Evolutionary conservation across 1,140 invertebrate species (phyloP).

Genomic region (Pogonomyrmex californicus): DNA sequence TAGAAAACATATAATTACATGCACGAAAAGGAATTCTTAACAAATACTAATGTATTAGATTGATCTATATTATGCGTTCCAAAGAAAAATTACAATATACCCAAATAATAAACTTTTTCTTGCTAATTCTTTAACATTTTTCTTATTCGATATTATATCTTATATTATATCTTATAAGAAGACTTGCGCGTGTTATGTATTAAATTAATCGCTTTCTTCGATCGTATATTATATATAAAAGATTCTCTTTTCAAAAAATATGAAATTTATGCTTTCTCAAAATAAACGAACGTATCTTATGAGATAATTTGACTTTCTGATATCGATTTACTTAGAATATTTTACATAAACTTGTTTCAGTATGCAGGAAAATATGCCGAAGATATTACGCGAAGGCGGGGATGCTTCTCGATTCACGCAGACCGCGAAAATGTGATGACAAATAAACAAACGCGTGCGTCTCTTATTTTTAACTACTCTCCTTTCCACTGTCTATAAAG

Average conservation of each 20-base stretch:
- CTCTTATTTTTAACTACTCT: conserved; percentile 61
- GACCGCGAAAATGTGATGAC: not conserved
- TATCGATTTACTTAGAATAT: not conserved
- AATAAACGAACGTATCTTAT: not conserved
- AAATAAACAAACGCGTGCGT: conserved; percentile 50
- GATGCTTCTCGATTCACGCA: not conserved
- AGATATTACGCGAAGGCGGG: not conserved
- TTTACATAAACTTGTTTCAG: not conserved
- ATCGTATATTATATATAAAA: not conserved
- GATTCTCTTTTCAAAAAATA: not conserved
- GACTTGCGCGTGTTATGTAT: not conserved
- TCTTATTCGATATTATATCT: not conserved
- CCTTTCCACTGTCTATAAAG: conserved; percentile 33
- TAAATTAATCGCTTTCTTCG: not conserved
- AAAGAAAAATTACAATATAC: not conserved
- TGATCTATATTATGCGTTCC: not conserved
- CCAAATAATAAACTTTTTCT: not conserved
- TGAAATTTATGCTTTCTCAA: not conserved
- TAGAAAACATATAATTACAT: not conserved
- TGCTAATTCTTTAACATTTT: not conserved
- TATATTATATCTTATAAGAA: not conserved
- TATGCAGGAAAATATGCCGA: not conserved
- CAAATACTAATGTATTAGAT: not conserved
- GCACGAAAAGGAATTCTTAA: not conserved
- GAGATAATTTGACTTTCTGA: not conserved